Evolutionary conservation across 2,888 invertebrate species (phyloP), one percentile per base, ranked within the genome.

Genomic region (Selenia dentaria): DNA sequence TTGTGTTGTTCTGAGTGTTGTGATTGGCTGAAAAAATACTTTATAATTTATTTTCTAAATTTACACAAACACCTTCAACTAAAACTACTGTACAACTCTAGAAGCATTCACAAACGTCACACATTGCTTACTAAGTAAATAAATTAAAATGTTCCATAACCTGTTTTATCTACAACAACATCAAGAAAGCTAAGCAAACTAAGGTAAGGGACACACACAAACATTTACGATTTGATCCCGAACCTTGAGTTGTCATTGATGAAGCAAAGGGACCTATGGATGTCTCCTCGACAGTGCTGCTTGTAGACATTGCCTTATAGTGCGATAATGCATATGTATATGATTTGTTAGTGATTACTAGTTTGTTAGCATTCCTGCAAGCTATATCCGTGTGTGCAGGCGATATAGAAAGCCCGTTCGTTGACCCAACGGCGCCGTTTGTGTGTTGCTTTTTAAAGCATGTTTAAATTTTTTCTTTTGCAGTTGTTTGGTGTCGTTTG

Each of bases 401-500:
- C 87, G 85, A 83, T 71, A 87, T 86, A 86, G 64, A 74, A 83
- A 85, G 84, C 86, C 87, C 81, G 78, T 83, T 86, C 77, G 79
- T 63, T 69, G 80, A 74, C 80, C 74, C 79, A 79, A 75, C 79
- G 70, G 70, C 79, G 71, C 70, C 72, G 47, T 57, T 64, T 67
- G 69, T 77, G 81, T 82, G 74, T 79, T 73, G 82, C 79, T 82
- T 76, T 86, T 83, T 91, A 91, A 87, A 91, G 91, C 91, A 91
- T 91, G 84, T 91, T 91, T 85, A 91, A 79, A 81, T 91, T 91
- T 83, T 91, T 91, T 90, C 91, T 83, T 91, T 91, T 91, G 90
- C 91, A 91, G 91, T 91, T 90, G 90, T 91, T 91, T 86, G 91
- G 91, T 86, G 91, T 91, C 61, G 87, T 91, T 91, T 91, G 91